Base-by-base conservation (phyloP, 2,888 invertebrate species). In the Stratiomys singularior region DNA sequence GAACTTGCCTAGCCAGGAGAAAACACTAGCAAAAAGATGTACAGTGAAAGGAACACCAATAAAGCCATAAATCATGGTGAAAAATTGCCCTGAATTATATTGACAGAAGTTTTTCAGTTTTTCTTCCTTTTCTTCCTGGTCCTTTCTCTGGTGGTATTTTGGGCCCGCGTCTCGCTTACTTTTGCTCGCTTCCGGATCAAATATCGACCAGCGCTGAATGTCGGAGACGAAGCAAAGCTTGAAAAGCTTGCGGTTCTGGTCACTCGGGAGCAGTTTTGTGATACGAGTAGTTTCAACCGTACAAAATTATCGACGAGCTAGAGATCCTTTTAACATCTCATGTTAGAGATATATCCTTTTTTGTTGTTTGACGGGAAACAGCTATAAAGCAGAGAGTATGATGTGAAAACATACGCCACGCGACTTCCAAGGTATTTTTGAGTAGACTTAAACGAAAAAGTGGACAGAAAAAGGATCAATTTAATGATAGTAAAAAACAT, bases 21-120 rank as follows among this genome's bases (percentile, higher is more conserved):
- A 37, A 37, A 37, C 37, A 37, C 37, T 37, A 37, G 9, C 5
- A 37, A 52, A 52, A 52, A 52, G 15, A 72, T 30, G 60, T 56
- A 60, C 37, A 30, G 67, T 9, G 56, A 67, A 77, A 77, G 77
- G 77, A 37, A 30, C 69, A 60, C 74, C 77, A 77, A 77, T 77
- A 77, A 74, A 77, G 66, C 64, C 23, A 77, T 77, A 77, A 77
- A 77, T 77, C 77, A 77, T 72, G 63, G 74, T 77, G 77, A 74
- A 77, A 77, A 77, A 77, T 74, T 72, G 52, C 71, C 58, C 28
- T 63, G 77, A 77, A 77, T 77, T 74, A 77, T 72, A 77, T 77
- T 72, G 77, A 77, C 77, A 77, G 71, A 77, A 77, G 77, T 71
- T 77, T 77, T 77, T 76, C 56, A 72, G 71, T 72, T 72, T 72